phyloP scores from a whole-genome alignment of 1,140 invertebrate genomes.

The Amyelois transitella region DNA sequence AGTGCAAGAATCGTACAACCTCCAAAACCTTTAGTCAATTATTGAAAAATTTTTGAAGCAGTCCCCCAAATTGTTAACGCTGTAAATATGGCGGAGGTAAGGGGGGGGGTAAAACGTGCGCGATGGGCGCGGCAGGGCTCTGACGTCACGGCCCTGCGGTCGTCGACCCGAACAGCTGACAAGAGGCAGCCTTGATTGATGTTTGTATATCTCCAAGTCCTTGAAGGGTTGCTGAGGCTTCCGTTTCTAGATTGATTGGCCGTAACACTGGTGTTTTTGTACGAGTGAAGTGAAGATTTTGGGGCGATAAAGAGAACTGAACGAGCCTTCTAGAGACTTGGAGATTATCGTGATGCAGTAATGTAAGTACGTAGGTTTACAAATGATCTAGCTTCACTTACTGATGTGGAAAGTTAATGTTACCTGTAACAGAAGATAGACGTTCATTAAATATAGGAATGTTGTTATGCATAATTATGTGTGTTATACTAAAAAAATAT shows the following conservation, averaged over 20 bases:
- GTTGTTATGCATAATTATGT: no score
- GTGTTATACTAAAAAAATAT: no score
- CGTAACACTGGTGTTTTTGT: conserved; percentile 2
- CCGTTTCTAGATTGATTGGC: conserved; percentile 5
- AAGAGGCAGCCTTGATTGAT: conserved; percentile 12
- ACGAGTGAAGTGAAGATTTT: neutral
- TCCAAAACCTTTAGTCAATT: neutral
- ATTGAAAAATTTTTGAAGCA: neutral
- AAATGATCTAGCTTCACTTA: neutral
- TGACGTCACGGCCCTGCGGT: conserved; percentile 39
- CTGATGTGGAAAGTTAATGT: neutral
- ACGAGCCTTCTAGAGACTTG: no score
- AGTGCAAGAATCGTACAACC: no score
- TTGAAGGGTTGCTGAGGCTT: conserved; percentile 4
- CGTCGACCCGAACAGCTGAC: conserved; percentile 34
- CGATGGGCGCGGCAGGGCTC: conserved; percentile 29
- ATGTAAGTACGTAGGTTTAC: no score
- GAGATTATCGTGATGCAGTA: no score
- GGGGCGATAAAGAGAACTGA: neutral
- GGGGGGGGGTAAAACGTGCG: conserved; percentile 9
- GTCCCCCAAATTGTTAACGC: neutral
- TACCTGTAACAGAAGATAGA: neutral
- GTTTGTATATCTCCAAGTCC: conserved; percentile 7
- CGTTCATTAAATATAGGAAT: neutral
- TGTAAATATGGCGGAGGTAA: conserved; percentile 2